Base-by-base conservation (phyloP, 2,797 vertebrate species). In the Enteromius unitaeniatus region DNA sequence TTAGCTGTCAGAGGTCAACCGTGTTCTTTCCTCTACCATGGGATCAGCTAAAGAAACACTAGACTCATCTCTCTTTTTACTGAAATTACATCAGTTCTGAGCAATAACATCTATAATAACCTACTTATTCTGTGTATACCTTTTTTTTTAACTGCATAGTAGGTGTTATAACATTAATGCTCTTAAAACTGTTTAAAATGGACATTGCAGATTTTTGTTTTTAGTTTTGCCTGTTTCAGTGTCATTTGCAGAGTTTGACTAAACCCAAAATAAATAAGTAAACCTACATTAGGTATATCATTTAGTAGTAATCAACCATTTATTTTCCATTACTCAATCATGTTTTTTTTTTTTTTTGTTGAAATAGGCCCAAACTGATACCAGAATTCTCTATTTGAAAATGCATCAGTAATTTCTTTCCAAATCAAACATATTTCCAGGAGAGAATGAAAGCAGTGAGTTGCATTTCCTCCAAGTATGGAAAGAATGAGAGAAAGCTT, bases 1-100 rank as follows among this genome's bases (percentile, higher is more conserved):
- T 94, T 94, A 92, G 92, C 89, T 90, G 94, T 89, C 91, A 92
- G 88, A 90, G 94, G 94, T 95, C 93, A 93, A 49, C 73, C 73
- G 73, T 58, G 87, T 82, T 89, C 78, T 78, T 84, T 80, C 85
- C 89, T 83, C 42, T 78, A 21, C 42, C 78, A 84, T 78, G 75
- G 70, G 21, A 80, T 87, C 84, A 88, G 72, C 83, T 89, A 15
- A 15, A 72, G 70, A 78, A 84, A 76, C 53, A n/a, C 21, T n/a
- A 37, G 8, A 69, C 0, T 3, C 23, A n/a, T n/a, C 31, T 40
- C 23, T 13, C 11, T 23, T 23, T 73, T 10, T 37, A 77, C 14
- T 26, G 15, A 3, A 26, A 13, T 47, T 53, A 23, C 21, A 2
- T 8, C 1, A 53, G 4, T 13, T 6, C 3, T 34, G 11, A n/a